Conservation (phyloP, 2,113 vertebrate genomes). For the Bambusicola thoracicus region DNA sequence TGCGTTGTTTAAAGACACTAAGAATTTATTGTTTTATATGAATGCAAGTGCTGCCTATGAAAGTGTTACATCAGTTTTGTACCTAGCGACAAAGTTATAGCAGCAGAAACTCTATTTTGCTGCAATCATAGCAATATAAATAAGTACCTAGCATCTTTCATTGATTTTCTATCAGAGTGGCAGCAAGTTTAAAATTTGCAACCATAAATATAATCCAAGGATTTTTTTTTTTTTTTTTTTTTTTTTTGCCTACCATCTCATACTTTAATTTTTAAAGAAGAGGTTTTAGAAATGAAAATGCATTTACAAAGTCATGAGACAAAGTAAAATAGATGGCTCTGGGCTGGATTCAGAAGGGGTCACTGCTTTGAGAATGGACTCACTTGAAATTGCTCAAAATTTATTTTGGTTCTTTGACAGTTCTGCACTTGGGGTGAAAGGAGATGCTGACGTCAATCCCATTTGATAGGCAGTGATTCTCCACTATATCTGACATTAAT, state of each 20-base stretch:
- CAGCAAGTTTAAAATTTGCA: not conserved
- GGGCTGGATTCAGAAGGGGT: not conserved
- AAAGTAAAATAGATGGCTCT: not conserved
- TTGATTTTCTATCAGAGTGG: not conserved
- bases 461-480: constrained; percentile 13
- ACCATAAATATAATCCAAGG: not conserved
- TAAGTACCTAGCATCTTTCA: not conserved
- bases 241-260: not conserved
- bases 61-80: not conserved
- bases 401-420: constrained; percentile 30
- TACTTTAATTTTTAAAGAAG: not conserved
- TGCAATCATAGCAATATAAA: not conserved
- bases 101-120: not conserved
- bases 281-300: not conserved
- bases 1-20: constrained; percentile 13
- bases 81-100: not conserved
- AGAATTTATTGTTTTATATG: not conserved
- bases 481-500: constrained; percentile 27
- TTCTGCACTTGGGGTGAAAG: constrained; percentile 18
- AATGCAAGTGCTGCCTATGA: not conserved
- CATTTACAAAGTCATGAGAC: not conserved
- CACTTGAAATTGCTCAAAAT: not conserved
- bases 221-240: not conserved
- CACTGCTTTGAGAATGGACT: not conserved
- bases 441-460: constrained; percentile 2